Evolutionary conservation across 2,113 vertebrate species (phyloP).

Genomic region (Ariopsis seemanni): DNA sequence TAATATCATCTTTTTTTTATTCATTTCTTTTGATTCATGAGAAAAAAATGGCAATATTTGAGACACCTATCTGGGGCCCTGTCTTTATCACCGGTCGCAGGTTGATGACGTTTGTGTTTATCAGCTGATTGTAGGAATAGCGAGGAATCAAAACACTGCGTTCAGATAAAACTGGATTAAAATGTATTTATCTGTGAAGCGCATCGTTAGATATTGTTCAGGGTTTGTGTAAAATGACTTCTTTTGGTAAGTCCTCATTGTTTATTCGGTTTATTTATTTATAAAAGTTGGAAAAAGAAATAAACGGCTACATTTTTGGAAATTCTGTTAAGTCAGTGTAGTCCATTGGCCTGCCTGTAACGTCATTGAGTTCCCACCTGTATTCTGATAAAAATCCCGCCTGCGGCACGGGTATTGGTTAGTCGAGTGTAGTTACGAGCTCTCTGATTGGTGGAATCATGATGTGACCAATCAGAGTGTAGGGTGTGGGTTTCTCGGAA

Average conservation of each 20-base stretch:
- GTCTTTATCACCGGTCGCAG: neutral
- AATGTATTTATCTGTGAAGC: neutral
- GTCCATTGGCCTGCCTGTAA: conserved; percentile 14
- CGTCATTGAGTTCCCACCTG: neutral
- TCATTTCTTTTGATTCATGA: neutral
- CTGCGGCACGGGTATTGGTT: neutral
- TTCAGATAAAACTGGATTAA: neutral
- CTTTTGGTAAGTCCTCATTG: conserved; percentile 3
- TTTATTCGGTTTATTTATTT: neutral
- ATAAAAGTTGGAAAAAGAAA: neutral
- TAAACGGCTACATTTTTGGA: neutral
- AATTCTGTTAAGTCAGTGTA: conserved; percentile 47
- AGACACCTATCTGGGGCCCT: neutral
- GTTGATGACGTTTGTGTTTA: conserved; percentile 4
- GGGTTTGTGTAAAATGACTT: neutral
- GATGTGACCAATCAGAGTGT: neutral
- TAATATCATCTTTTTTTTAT: neutral
- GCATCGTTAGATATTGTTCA: neutral
- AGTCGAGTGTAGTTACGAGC: no score
- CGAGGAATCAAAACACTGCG: conserved; percentile 17
- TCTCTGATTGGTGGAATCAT: neutral
- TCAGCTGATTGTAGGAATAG: conserved; percentile 13
- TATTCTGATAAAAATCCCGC: conserved; percentile 17
- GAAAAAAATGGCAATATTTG: neutral
- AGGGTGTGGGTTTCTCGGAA: neutral